A percentile compares a stretch with the other conserved stretches of the same genome.
Evolutionary conservation across 2,888 invertebrate genomes (phyloP).

Genomic region (Archips crataeganus): DNA sequence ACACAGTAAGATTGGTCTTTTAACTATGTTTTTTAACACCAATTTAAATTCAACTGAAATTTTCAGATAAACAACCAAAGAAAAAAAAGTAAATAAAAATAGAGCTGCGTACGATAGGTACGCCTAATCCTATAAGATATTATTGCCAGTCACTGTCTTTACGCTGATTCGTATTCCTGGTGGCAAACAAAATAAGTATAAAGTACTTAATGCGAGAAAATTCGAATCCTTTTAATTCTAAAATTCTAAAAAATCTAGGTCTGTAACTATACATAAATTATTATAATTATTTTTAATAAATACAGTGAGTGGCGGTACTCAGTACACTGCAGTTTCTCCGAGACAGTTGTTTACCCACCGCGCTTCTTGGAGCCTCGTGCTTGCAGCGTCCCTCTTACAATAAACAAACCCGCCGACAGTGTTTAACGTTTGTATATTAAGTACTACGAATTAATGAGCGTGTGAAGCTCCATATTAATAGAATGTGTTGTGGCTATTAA

Average conservation of each 20-base stretch:
- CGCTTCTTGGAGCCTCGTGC: conserved; percentile 30
- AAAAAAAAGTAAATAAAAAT: too few species aligned
- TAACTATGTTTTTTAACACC: too few species aligned
- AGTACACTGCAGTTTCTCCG: conserved; percentile 6
- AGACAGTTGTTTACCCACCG: conserved; percentile 28
- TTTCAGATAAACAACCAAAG: too few species aligned
- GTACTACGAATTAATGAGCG: conserved; percentile 30
- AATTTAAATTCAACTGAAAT: too few species aligned
- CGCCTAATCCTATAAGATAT: too few species aligned
- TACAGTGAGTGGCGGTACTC: neutral
- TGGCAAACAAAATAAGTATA: conserved; percentile 12
- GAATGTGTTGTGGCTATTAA: conserved; percentile 24
- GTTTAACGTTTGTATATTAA: conserved; percentile 16
- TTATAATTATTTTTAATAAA: too few species aligned
- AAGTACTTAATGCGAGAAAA: neutral
- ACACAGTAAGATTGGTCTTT: too few species aligned
- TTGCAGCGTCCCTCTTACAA: conserved; percentile 25
- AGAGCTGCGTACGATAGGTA: too few species aligned
- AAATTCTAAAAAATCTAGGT: neutral
- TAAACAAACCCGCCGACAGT: conserved; percentile 28
- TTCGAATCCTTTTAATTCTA: too few species aligned
- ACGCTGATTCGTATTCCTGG: neutral
- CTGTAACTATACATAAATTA: neutral
- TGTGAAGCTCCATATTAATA: conserved; percentile 37
- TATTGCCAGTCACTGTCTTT: too few species aligned